phyloP scores from a whole-genome alignment of 1,140 invertebrate genomes.

The Ceratosolen fusciceps region DNA sequence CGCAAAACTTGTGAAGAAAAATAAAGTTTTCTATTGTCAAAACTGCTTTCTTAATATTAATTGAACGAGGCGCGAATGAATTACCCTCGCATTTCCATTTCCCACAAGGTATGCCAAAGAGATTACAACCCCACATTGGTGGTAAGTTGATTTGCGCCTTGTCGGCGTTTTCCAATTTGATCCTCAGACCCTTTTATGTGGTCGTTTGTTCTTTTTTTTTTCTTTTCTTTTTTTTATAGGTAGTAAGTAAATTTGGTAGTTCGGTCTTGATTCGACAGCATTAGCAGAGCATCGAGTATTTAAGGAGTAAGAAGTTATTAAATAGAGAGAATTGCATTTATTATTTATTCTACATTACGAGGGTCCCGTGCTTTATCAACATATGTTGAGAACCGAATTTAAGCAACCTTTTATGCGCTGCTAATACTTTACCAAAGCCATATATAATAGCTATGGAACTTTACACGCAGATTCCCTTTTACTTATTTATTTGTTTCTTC shows the following conservation, averaged over 20 bases:
- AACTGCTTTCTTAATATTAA: neutral
- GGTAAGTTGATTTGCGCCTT: neutral
- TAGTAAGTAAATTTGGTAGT: neutral
- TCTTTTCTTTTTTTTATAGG: too few species aligned
- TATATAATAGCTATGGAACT: too few species aligned
- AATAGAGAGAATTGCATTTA: neutral
- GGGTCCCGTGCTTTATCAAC: too few species aligned
- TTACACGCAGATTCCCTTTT: too few species aligned
- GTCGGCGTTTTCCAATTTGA: neutral
- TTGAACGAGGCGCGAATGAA: neutral
- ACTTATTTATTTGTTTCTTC: too few species aligned
- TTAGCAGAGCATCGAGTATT: neutral
- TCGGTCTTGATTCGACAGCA: neutral
- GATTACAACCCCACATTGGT: neutral
- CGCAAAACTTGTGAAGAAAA: neutral
- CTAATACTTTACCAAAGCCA: too few species aligned
- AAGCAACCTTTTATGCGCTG: too few species aligned
- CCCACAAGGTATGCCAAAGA: too few species aligned
- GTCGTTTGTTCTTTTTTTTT: neutral
- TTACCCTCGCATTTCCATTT: neutral
- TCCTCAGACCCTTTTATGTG: neutral
- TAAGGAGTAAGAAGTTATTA: neutral
- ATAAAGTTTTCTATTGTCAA: neutral
- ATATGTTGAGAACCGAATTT: too few species aligned
- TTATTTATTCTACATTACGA: too few species aligned